Base-by-base conservation (phyloP, 1,140 invertebrate species). In the Rhyzopertha dominica region DNA sequence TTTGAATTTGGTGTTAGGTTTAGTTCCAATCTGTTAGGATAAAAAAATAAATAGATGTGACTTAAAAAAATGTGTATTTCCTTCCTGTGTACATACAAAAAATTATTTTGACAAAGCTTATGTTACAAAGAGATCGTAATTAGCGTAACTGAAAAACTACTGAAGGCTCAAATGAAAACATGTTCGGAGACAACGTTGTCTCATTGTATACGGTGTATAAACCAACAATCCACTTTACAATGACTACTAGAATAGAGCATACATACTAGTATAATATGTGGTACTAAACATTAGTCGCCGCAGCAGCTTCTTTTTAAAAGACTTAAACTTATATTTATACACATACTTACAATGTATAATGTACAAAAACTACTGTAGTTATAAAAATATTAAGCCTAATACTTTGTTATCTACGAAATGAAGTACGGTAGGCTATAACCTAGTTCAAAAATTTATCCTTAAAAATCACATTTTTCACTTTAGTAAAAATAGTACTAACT, bases 281-380 rank as follows among this genome's bases (percentile, higher is more conserved):
- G 5, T 37, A 37, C 35, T 23, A 37, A 13, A 37, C 22, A 19
- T 24, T 23, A 32, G 10, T 8, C 7, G 10, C 22, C 4, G 8
- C 10, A 19, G 13, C 35, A 23, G 3, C 25, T 35, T 12, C 10
- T n/a, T n/a, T n/a, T n/a, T n/a, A n/a, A n/a, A n/a, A n/a, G n/a
- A n/a, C n/a, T n/a, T n/a, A n/a, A n/a, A n/a, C n/a, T n/a, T 51
- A 43, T 45, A 43, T 42, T 38, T 41, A 48, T 51, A 51, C 48
- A 48, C 28, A 29, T 52, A 56, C 45, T 48, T 56, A 56, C 43
- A 51, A 53, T 65, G 58, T 63, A 67, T 59, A 67, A 67, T 65
- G 62, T 67, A 67, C 63, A 67, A 67, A 66, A 67, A 56, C 59
- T 65, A 63, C 58, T 49, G 29, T 47, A 56, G 49, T 59, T 54